These are phyloP conservation scores for Marcusenius ussheri DNA, from an alignment of 2,113 vertebrate species.

Conservation along the genomic window DNA sequence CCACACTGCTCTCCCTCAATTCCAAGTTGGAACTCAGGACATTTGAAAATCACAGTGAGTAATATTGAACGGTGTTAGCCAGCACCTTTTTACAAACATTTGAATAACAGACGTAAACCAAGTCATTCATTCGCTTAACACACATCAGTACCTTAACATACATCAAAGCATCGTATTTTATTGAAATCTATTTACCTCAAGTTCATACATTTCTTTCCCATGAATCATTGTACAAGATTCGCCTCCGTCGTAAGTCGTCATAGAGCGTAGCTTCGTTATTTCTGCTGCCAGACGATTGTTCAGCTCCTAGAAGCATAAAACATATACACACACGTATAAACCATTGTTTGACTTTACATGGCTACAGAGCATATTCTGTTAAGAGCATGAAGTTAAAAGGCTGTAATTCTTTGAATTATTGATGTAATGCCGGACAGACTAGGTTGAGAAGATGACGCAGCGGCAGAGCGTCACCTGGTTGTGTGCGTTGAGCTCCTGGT, in stretches of 20 bases:
- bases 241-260: conserved; percentile 57
- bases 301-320: conserved; percentile 52
- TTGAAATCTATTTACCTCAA: conserved; percentile 52
- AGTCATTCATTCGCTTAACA: background rate
- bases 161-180: background rate
- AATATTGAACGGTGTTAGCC: background rate
- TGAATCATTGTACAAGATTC: conserved; percentile 51
- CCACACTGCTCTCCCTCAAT: background rate
- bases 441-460: background rate
- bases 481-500: conserved; percentile 74
- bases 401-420: background rate
- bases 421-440: background rate
- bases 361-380: background rate
- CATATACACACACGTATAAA: background rate
- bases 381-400: background rate
- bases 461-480: conserved; percentile 57
- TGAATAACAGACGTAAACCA: background rate
- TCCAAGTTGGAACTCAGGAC: background rate
- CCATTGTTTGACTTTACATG: background rate
- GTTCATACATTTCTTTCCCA: conserved; percentile 68
- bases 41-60: background rate
- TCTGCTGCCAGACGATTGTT: conserved; percentile 70
- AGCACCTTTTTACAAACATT: background rate
- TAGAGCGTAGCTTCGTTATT: conserved; percentile 69
- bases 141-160: background rate